Evolutionary conservation across 1,140 invertebrate genomes (phyloP).

Genomic region (Drosophila bocqueti): DNA sequence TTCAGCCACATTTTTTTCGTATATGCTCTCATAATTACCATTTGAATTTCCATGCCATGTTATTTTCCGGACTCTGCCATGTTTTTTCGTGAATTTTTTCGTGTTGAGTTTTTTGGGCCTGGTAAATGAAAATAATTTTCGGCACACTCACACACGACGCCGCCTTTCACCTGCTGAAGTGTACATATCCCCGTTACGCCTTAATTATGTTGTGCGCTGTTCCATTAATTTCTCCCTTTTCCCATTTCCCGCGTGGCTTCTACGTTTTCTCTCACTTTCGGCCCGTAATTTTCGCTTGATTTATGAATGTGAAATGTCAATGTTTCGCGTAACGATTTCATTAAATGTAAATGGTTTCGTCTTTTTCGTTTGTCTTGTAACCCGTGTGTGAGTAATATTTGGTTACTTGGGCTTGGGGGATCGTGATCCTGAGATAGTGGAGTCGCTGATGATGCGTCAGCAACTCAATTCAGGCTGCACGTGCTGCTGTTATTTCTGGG

Average conservation of each 20-base stretch:
- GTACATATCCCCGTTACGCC: constrained; percentile 63
- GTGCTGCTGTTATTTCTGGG: constrained; percentile 20
- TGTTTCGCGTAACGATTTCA: constrained; percentile 81
- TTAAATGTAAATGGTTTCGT: constrained; percentile 70
- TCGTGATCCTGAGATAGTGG: constrained; percentile 19
- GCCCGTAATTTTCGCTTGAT: constrained; percentile 78
- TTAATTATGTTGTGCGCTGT: constrained; percentile 79
- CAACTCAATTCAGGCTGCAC: constrained; percentile 63
- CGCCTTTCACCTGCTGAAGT: constrained; percentile 73
- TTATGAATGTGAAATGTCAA: constrained; percentile 81
- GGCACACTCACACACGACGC: constrained; percentile 66
- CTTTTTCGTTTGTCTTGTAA: constrained; percentile 27
- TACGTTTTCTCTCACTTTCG: constrained; percentile 26
- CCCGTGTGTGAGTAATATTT: constrained; percentile 39
- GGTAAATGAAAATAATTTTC: constrained; percentile 62
- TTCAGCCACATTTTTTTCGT: constrained; percentile 57
- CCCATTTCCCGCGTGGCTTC: constrained; percentile 37
- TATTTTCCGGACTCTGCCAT: constrained; percentile 46
- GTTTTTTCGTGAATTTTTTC: constrained; percentile 21
- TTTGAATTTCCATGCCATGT: constrained; percentile 78
- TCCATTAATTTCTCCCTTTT: constrained; percentile 68
- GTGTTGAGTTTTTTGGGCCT: constrained; percentile 18
- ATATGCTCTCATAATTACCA: constrained; percentile 68
- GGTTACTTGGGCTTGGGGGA: constrained; percentile 28
- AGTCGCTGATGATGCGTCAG: constrained; percentile 46